Evolutionary conservation across 2,113 vertebrate species (phyloP).

Genomic region (Cygnus atratus): DNA sequence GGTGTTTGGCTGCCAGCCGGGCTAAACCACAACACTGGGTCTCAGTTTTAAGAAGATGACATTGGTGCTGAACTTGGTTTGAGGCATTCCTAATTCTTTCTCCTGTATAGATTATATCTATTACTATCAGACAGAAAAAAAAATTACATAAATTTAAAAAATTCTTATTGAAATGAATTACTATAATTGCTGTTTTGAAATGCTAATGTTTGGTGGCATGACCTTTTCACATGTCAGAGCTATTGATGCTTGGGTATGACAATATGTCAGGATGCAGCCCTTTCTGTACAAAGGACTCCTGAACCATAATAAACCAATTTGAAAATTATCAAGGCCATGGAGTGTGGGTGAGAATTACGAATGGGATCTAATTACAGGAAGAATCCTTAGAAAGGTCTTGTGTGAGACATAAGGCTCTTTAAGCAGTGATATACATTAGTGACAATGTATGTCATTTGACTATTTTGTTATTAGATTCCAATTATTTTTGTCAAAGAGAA

Average conservation of each 20-base stretch:
- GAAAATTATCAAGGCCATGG: neutral
- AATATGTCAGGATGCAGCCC: constrained; percentile 30
- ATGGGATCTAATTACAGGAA: neutral
- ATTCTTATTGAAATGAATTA: constrained; percentile 47
- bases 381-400: neutral
- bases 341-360: neutral
- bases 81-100: neutral
- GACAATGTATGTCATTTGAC: neutral
- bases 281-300: constrained; percentile 21
- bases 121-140: neutral
- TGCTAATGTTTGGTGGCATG: constrained; percentile 57
- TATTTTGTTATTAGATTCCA: neutral
- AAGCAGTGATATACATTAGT: neutral
- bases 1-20: too few relatives aligned
- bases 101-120: neutral
- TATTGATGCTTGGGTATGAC: constrained; percentile 38
- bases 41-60: neutral
- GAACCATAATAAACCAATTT: neutral
- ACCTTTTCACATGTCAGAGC: constrained; percentile 66
- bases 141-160: neutral
- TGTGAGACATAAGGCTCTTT: neutral
- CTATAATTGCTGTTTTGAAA: constrained; percentile 22
- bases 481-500: neutral
- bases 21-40: too few relatives aligned
- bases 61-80: neutral